Base-by-base conservation (phyloP, 2,888 invertebrate genomes). In the Galeruca laticollis region DNA sequence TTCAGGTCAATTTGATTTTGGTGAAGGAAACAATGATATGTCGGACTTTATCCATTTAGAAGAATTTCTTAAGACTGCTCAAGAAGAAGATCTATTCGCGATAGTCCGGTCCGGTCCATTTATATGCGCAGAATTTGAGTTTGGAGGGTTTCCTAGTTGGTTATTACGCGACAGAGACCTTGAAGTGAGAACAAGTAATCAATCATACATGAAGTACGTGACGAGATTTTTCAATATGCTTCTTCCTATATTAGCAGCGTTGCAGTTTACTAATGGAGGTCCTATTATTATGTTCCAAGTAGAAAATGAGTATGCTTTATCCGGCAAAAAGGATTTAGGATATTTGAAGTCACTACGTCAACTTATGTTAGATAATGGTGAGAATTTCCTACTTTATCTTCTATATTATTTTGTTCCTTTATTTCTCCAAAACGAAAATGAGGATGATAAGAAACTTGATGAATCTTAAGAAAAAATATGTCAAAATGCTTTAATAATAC, bases 241-340 rank as follows among this genome's bases (percentile, higher is more conserved):
- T 3, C 79, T 91, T 60, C 84, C 86, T 2, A 85, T 83, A 72
- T 76, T 91, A 1, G 82, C 86, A 20, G 87, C 87, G 0, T 83
- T 87, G 15, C 86, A 91, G 11, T 89, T 91, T 77, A 88, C 87
- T 40, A 93, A 93, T 78, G 95, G 95, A 0, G 96, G 96, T 0
- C 94, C 95, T 0, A 90, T 96, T 33, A 94, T 96, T 69, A 91
- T 94, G 88, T 91, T 96, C 54, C 96, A 96, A 79, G 90, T 95
- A 37, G 98, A 98, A 86, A 99, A 99, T 84, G 97, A 98, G 82
- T 97, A 97, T 78, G 97, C 97, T 3, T 94, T 95, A 31, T 76
- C 77, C 3, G 74, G 79, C 35, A 84, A 85, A 75, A 87, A 75
- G 74, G 78, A 78, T 43, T 71, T 71, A 2, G 76, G 78, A 13